Conservation (phyloP, 2,888 invertebrate genomes). For the Synanthedon myopaeformis region DNA sequence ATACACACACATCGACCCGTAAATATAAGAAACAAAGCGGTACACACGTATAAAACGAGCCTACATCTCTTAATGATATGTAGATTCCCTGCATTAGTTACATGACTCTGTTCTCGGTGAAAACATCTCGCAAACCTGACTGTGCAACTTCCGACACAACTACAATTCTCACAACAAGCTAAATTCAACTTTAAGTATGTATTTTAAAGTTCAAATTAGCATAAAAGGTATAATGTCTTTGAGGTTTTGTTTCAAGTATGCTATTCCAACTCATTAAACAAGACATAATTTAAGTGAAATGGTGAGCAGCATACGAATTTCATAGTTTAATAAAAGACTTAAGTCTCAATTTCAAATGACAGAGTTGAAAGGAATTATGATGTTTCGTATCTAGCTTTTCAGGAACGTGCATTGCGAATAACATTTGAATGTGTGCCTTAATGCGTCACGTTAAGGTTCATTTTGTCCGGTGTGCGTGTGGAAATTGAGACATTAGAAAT, state of each 20-base stretch:
- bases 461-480: constrained; percentile 15
- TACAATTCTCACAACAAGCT: constrained; percentile 8
- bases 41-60: constrained; percentile 63
- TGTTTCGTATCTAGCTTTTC: constrained; percentile 21
- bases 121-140: constrained; percentile 57
- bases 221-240: constrained; percentile 7
- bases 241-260: constrained; percentile 14
- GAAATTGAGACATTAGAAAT: constrained; percentile 70
- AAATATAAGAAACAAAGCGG: constrained; percentile 66
- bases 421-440: constrained; percentile 20
- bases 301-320: constrained; percentile 23
- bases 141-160: constrained; percentile 12
- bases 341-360: constrained; percentile 24
- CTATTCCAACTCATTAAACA: constrained; percentile 64
- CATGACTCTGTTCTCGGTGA: constrained; percentile 66
- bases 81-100: constrained; percentile 69
- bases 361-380: constrained; percentile 16
- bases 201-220: constrained; percentile 10
- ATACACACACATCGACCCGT: constrained; percentile 53
- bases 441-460: constrained; percentile 16
- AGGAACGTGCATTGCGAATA: constrained; percentile 35
- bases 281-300: constrained; percentile 63
- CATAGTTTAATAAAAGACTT: constrained; percentile 18
- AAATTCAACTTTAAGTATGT: constrained; percentile 13
- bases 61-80: constrained; percentile 71